Conservation (phyloP, 2,797 vertebrate genomes). For the Lagocephalus sceleratus region DNA sequence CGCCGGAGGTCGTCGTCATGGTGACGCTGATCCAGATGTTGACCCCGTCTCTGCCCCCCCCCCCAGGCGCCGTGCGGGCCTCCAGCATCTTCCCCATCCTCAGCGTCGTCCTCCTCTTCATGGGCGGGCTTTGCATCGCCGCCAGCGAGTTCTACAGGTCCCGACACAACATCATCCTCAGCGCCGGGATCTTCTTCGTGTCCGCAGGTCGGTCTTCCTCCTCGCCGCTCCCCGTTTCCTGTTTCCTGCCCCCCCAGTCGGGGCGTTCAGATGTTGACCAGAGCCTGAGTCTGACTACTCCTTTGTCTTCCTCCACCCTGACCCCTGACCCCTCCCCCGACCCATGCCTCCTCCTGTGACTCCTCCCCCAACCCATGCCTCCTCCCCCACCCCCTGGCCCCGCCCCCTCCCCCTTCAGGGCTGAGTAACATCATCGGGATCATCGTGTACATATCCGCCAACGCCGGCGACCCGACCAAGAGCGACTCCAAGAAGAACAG, state of each 20-base stretch:
- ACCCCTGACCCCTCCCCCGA: background rate
- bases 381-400: slow-evolving; percentile 20
- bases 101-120: slow-evolving; percentile 98
- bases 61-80: slow-evolving; percentile 90
- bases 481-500: slow-evolving; percentile 99
- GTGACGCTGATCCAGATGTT: too few species aligned
- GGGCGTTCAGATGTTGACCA: background rate
- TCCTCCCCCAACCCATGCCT: slow-evolving; percentile 15
- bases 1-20: too few species aligned
- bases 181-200: slow-evolving; percentile 97
- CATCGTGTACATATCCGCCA: slow-evolving; percentile 99
- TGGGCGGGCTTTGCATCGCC: slow-evolving; percentile 97
- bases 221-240: background rate
- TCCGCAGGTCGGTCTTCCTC: slow-evolving; percentile 85
- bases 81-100: slow-evolving; percentile 99
- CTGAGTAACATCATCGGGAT: slow-evolving; percentile 99
- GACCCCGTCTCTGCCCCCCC: slow-evolving; percentile 32
- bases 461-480: slow-evolving; percentile 96
- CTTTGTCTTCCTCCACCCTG: background rate
- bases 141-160: slow-evolving; percentile 99
- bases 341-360: background rate
- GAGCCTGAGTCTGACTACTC: background rate
- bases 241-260: slow-evolving; percentile 1
- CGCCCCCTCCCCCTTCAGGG: slow-evolving; percentile 69
- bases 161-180: slow-evolving; percentile 99